Conservation (phyloP, 2,797 vertebrate genomes). For the Platyrinchus mystaceus region DNA sequence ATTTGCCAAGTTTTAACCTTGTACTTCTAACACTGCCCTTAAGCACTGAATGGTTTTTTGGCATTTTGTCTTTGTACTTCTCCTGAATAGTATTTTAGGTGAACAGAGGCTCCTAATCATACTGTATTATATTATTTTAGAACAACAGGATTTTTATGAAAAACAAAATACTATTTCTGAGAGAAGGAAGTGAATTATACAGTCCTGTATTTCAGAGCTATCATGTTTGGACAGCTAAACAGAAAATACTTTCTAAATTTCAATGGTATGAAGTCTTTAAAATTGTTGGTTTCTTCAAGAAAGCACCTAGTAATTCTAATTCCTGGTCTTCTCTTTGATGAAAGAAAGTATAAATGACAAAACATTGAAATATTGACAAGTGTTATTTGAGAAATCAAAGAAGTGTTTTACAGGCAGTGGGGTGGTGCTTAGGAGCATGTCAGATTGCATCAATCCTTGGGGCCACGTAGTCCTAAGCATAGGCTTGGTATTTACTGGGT, state of each 20-base stretch:
- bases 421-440: not conserved
- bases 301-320: not conserved
- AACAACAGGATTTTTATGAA: not conserved
- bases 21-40: not conserved
- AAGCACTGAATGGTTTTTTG: not conserved
- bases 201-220: not conserved
- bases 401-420: not conserved
- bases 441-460: not conserved
- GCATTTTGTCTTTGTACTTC: not conserved
- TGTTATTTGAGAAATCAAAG: not conserved
- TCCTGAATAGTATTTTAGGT: not conserved
- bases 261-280: not conserved
- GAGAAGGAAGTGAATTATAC: not conserved
- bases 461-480: not conserved
- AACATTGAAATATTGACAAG: not conserved
- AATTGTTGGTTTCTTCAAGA: not conserved
- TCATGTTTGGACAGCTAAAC: accelerated
- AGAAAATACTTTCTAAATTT: not conserved
- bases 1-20: not conserved
- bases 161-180: not conserved
- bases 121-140: not conserved
- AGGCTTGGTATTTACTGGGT: not conserved
- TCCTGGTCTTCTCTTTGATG: not conserved
- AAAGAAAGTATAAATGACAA: not conserved
- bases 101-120: not conserved